Conservation (phyloP, 2,888 invertebrate species). For the Athrips mouffetella region DNA sequence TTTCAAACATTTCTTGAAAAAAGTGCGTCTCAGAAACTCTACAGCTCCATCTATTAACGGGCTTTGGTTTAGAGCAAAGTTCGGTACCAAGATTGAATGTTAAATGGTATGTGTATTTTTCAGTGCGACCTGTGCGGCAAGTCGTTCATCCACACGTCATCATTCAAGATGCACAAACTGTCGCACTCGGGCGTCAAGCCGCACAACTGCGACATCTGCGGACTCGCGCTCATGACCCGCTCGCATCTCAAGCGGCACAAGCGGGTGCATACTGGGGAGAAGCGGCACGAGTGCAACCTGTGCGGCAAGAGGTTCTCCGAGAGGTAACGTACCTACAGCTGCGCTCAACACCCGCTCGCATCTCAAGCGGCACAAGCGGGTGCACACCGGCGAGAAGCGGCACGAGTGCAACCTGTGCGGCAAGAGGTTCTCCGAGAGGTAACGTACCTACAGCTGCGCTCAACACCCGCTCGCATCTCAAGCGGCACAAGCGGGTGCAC, state of each 20-base stretch:
- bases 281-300: slow-evolving; percentile 74
- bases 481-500: slow-evolving; percentile 82
- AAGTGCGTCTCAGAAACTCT: no score
- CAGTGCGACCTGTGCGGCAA: slow-evolving; percentile 81
- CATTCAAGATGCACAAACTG: slow-evolving; percentile 83
- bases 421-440: slow-evolving; percentile 73
- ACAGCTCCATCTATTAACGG: no score
- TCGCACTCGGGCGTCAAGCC: slow-evolving; percentile 81
- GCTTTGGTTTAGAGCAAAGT: no score
- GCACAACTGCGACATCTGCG: slow-evolving; percentile 79
- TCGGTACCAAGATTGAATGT: no score
- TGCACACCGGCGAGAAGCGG: slow-evolving; percentile 81
- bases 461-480: slow-evolving; percentile 82
- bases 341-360: slow-evolving; percentile 82
- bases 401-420: slow-evolving; percentile 78
- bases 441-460: no score
- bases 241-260: slow-evolving; percentile 83
- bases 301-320: slow-evolving; percentile 80
- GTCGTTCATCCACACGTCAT: slow-evolving; percentile 83
- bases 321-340: no score
- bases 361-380: slow-evolving; percentile 82
- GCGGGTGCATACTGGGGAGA: slow-evolving; percentile 82
- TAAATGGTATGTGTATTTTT: no score
- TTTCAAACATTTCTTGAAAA: no score
- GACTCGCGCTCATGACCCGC: slow-evolving; percentile 79